These are phyloP conservation scores for Platynereis dumerilii DNA, from an alignment of 2,888 invertebrate genomes.

Conservation along the genomic window DNA sequence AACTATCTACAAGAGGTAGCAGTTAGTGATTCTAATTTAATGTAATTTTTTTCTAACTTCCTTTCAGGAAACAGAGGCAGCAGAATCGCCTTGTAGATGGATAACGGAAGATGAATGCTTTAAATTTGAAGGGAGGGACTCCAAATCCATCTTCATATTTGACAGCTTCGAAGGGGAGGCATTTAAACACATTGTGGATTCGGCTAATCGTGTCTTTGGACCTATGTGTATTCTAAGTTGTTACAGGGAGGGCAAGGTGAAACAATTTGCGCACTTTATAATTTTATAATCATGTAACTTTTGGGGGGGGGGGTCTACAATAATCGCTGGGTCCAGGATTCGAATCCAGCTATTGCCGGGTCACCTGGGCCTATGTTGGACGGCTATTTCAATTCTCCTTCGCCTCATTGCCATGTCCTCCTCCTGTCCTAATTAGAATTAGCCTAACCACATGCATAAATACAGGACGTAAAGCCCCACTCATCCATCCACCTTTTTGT, in stretches of 20 bases:
- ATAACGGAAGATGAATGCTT: conserved; percentile 71
- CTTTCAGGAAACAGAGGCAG: conserved; percentile 2
- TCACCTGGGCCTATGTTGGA: too few relatives aligned
- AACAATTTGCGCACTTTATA: conserved; percentile 6
- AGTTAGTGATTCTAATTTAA: too few relatives aligned
- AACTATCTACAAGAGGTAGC: too few relatives aligned
- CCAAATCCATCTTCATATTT: conserved; percentile 77
- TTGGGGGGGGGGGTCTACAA: too few relatives aligned
- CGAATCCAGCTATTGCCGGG: too few relatives aligned
- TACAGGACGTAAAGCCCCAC: too few relatives aligned
- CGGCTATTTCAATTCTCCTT: too few relatives aligned
- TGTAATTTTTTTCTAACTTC: background rate
- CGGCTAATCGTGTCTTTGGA: conserved; percentile 45
- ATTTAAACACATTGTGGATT: conserved; percentile 68
- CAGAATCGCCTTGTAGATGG: conserved; percentile 65
- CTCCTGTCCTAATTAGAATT: too few relatives aligned
- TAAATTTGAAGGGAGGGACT: conserved; percentile 68
- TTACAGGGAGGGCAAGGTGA: background rate
- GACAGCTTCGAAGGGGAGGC: conserved; percentile 77
- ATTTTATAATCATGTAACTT: conserved; percentile 27
- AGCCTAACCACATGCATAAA: too few relatives aligned
- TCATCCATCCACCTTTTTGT: too few relatives aligned
- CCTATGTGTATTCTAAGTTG: conserved; percentile 4
- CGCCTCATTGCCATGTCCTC: too few relatives aligned
- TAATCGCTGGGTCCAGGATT: too few relatives aligned